Evolutionary conservation across 2,113 vertebrate genomes (phyloP), one percentile per base, ranked within the genome.

Genomic region (Mus spicilegus): DNA sequence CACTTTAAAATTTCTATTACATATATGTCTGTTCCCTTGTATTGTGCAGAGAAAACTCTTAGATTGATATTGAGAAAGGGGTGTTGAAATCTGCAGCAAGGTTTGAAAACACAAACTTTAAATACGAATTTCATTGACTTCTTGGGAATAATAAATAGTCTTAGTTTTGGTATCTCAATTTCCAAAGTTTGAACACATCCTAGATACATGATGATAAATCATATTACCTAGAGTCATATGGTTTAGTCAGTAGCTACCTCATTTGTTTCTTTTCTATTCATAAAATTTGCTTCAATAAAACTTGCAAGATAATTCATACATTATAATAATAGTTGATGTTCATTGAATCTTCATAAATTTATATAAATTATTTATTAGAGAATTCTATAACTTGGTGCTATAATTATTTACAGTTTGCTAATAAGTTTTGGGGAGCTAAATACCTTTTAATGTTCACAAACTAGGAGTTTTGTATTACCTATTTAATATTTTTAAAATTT

Each of bases 1-100:
- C 17, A 87, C 73, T 92, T 70, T n/a, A 85, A 67, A 36, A 94
- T 77, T 87, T 77, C 51, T 80, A 13, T 90, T 36, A 94, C n/a
- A 42, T 4, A 84, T 9, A 78, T 30, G 17, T 33, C 78, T 63
- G 42, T 22, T 69, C 84, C 10, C 39, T 7, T 84, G 0, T 84
- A 36, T 84, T 33, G n/a, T 73, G 1, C 8, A 90, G 49, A 80
- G 80, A 4, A 87, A 82, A 5, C 10, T 65, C 93, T 7, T 26
- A 39, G 49, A 51, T 12, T 49, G 56, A 77, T 73, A 78, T 58
- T 54, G 46, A 89, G 82, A 67, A 69, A 73, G 9, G 46, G 17
- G 46, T 54, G 69, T 63, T 42, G 54, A 73, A 95, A 91, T 77
- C 63, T 92, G 2, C 56, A 76, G 46, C 69, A 75, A 61, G 46